Conservation (phyloP, 1,140 invertebrate species). For the Brachionus plicatilis region DNA sequence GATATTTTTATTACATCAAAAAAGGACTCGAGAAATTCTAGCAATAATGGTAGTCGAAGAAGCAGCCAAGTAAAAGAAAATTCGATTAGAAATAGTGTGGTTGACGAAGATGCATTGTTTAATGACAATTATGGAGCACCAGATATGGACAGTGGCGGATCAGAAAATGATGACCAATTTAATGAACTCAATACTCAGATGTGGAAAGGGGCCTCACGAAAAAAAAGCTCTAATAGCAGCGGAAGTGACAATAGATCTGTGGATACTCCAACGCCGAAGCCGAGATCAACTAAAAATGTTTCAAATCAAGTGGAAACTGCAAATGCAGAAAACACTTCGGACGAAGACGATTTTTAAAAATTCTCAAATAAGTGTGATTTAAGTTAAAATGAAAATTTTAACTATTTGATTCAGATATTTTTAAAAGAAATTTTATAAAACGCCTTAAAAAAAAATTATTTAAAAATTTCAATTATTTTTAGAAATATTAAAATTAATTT, state of each 20-base stretch:
- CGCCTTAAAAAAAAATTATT: not conserved
- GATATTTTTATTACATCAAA: not conserved
- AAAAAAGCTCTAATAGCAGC: not conserved
- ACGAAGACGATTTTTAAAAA: not conserved
- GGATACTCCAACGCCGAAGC: not conserved
- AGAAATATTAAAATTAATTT: too few relatives aligned
- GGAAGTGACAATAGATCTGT: not conserved
- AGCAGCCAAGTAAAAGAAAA: not conserved
- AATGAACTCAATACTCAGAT: not conserved
- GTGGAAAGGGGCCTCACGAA: not conserved
- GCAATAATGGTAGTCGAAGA: not conserved
- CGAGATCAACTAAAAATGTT: not conserved
- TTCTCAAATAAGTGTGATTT: not conserved
- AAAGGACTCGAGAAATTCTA: not conserved
- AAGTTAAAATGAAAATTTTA: not conserved
- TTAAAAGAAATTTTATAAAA: not conserved
- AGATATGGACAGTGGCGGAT: not conserved
- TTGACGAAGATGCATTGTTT: constrained; percentile 3
- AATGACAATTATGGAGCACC: not conserved
- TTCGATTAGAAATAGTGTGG: not conserved
- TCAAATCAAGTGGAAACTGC: not conserved
- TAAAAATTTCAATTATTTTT: too few relatives aligned
- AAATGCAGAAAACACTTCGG: not conserved
- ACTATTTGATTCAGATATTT: not conserved
- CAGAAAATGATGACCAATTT: constrained; percentile 1